A percentile compares a stretch with the other conserved stretches of the same genome.
Conservation (phyloP, 2,888 invertebrate genomes). For the Tuta absoluta region DNA sequence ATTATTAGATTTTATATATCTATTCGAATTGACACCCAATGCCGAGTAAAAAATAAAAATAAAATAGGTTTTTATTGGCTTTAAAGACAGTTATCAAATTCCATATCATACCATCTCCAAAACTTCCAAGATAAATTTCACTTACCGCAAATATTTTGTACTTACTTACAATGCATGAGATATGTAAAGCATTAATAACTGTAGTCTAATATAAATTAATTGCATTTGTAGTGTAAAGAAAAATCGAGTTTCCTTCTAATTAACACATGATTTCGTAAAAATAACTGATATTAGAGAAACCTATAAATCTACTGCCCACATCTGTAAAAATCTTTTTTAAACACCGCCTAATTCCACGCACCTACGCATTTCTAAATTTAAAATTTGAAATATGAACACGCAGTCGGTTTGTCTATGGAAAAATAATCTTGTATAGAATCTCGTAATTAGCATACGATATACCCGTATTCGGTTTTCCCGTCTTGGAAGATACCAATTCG, state of each 20-base stretch:
- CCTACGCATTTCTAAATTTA: constrained; percentile 71
- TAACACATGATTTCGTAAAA: constrained; percentile 63
- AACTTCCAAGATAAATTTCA: too few species aligned
- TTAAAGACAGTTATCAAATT: too few species aligned
- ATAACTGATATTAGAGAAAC: constrained; percentile 62
- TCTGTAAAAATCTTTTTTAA: constrained; percentile 72
- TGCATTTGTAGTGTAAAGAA: constrained; percentile 42
- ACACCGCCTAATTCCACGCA: constrained; percentile 64
- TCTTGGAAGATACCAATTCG: constrained; percentile 66
- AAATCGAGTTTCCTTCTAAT: constrained; percentile 58
- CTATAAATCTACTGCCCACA: constrained; percentile 73
- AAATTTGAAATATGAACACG: constrained; percentile 61
- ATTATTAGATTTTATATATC: too few species aligned
- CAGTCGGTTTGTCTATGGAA: constrained; percentile 42
- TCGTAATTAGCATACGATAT: constrained; percentile 69
- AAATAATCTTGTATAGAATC: constrained; percentile 42
- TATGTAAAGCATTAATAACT: constrained; percentile 59
- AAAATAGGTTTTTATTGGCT: too few species aligned
- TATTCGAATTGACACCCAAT: too few species aligned
- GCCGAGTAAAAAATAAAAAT: too few species aligned
- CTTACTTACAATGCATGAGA: too few species aligned
- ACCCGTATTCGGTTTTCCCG: constrained; percentile 60
- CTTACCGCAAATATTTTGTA: too few species aligned
- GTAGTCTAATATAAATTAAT: constrained; percentile 63
- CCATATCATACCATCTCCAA: too few species aligned